A percentile compares a stretch with the other conserved stretches of the same genome.
phyloP scores from a whole-genome alignment of 2,797 vertebrate species.

The Gouania willdenowi region DNA sequence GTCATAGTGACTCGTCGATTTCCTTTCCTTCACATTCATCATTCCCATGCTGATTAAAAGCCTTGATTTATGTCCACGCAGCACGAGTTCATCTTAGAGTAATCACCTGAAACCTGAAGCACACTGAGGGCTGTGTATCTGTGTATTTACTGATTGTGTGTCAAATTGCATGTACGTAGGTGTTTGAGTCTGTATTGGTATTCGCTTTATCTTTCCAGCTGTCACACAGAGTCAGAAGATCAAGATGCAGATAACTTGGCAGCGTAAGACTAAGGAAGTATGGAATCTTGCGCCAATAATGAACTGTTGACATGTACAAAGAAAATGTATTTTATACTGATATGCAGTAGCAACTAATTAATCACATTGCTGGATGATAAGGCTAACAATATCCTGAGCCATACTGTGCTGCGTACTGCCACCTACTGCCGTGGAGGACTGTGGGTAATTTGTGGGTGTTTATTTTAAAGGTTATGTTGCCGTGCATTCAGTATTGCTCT shows the following conservation, averaged over 20 bases:
- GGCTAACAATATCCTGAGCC: no score
- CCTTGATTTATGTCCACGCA: constrained; percentile 8
- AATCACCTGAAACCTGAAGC: constrained; percentile 10
- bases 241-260: neutral
- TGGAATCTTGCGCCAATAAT: no score
- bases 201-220: neutral
- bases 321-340: no score
- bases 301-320: no score
- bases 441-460: no score
- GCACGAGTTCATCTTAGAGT: constrained; percentile 3
- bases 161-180: constrained; percentile 4
- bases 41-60: constrained; percentile 13
- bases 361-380: no score
- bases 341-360: no score
- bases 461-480: no score
- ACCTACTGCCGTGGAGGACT: no score
- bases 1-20: neutral
- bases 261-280: no score
- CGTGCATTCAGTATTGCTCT: no score
- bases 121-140: neutral
- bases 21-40: constrained; percentile 4
- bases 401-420: no score
- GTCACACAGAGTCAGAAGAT: neutral
- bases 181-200: neutral
- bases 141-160: neutral